Evolutionary conservation across 2,888 invertebrate species (phyloP).

Genomic region (Formica aserva): DNA sequence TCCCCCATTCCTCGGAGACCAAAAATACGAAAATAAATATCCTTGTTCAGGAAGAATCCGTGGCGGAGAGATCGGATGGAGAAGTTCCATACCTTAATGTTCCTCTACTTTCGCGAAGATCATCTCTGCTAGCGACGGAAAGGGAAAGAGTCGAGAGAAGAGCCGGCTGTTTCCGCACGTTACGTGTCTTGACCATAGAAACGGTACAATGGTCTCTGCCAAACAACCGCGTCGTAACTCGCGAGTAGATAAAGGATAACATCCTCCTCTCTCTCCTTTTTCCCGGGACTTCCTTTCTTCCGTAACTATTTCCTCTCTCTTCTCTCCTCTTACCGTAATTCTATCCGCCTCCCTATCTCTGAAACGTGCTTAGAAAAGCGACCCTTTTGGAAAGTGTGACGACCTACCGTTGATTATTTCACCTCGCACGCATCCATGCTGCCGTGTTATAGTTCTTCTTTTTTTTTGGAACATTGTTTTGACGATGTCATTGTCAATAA

Average conservation of each 20-base stretch:
- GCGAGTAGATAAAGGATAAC: conserved; percentile 73
- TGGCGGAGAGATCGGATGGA: conserved; percentile 20
- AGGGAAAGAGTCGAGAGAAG: conserved; percentile 18
- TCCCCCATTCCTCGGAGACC: not conserved
- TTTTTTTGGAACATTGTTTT: conserved; percentile 11
- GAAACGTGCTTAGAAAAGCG: conserved; percentile 69
- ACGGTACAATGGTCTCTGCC: conserved; percentile 69
- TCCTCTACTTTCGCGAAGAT: conserved; percentile 39
- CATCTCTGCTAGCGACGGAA: conserved; percentile 19
- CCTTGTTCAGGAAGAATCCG: not conserved
- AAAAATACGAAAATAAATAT: conserved; percentile 41
- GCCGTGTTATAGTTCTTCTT: not conserved
- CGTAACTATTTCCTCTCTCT: conserved; percentile 18
- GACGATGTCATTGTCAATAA: not conserved
- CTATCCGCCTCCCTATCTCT: conserved; percentile 51
- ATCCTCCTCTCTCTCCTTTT: conserved; percentile 35
- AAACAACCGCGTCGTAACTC: conserved; percentile 77
- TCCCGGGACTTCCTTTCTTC: conserved; percentile 46
- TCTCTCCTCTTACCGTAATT: conserved; percentile 8
- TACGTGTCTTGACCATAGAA: conserved; percentile 77
- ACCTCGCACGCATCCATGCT: conserved; percentile 15
- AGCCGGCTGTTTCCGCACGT: conserved; percentile 63
- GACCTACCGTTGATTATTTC: conserved; percentile 61
- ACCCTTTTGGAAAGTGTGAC: conserved; percentile 30
- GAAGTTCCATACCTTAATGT: conserved; percentile 47